A percentile compares a stretch with the other conserved stretches of the same genome.
Evolutionary conservation across 2,797 vertebrate genomes (phyloP).

Genomic region (Hemitrygon akajei): DNA sequence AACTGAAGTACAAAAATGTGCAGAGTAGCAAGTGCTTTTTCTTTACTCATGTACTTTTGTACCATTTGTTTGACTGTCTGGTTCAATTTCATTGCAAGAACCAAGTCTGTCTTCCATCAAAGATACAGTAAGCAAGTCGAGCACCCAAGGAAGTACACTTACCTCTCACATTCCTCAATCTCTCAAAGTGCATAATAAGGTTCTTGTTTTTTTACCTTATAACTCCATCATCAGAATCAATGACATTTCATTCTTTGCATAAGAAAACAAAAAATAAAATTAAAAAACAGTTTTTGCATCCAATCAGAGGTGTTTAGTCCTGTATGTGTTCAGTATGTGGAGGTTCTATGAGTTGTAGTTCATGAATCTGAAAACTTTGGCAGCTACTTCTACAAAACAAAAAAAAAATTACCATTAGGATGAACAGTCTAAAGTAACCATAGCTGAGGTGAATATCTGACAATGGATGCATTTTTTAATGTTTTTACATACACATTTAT

Average conservation of each 20-base stretch:
- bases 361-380: background rate
- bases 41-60: background rate
- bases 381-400: background rate
- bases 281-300: background rate
- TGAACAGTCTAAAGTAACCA: no score
- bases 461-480: no score
- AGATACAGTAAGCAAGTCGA: background rate
- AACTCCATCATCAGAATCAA: background rate
- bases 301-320: background rate
- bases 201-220: background rate
- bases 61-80: background rate
- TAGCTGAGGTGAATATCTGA: no score
- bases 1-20: background rate
- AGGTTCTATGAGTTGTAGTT: background rate
- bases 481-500: no score
- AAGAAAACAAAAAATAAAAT: background rate
- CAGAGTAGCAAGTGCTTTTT: background rate
- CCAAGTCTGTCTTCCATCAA: background rate
- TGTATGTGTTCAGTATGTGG: background rate
- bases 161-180: background rate
- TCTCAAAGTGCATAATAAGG: background rate
- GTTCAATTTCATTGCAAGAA: background rate
- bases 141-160: background rate
- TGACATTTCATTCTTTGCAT: background rate
- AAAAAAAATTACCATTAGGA: background rate